A percentile compares a stretch with the other conserved stretches of the same genome.
Conservation (phyloP, 2,113 vertebrate species). For the Malaclemys terrapin region DNA sequence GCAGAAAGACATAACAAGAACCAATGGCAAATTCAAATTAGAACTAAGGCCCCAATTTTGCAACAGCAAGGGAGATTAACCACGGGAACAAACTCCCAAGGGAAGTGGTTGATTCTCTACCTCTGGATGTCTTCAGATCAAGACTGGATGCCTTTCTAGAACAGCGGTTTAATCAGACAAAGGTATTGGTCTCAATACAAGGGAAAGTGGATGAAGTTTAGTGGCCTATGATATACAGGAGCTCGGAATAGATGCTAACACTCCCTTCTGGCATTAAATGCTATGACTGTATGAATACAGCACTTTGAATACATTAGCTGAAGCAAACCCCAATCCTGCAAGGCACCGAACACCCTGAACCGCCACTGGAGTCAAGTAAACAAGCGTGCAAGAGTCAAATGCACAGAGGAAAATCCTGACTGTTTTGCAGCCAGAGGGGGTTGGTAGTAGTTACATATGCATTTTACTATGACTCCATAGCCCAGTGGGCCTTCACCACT, state of each 20-base stretch:
- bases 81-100: background rate
- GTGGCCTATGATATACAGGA: background rate
- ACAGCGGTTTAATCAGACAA: background rate
- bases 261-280: background rate
- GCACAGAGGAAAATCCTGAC: background rate
- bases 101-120: background rate
- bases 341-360: background rate
- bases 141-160: background rate
- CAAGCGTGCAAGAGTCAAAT: background rate
- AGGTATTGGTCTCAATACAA: background rate
- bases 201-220: background rate
- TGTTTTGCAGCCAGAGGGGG: background rate
- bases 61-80: background rate
- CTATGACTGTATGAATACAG: background rate
- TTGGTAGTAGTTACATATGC: background rate
- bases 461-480: background rate
- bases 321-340: background rate
- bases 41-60: background rate
- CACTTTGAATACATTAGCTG: background rate
- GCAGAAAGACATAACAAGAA: background rate
- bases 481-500: background rate
- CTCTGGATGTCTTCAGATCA: background rate
- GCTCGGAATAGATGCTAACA: background rate
- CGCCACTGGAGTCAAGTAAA: background rate
- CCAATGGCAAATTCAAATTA: background rate